phyloP scores from a whole-genome alignment of 1,140 invertebrate genomes.

The Odontomachus brunneus region DNA sequence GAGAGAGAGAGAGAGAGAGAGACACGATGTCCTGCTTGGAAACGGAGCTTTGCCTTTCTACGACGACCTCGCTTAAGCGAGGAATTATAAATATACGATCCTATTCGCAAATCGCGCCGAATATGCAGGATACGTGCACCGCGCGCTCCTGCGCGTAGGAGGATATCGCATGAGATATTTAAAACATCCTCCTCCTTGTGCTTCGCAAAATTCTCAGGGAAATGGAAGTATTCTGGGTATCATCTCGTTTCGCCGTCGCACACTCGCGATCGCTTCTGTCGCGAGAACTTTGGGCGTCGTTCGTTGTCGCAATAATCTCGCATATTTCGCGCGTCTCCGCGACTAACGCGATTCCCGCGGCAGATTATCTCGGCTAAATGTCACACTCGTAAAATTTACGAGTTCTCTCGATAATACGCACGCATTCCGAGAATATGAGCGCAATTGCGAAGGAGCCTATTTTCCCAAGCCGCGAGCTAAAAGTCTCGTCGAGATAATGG shows the following conservation, averaged over 20 bases:
- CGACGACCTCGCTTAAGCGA: slow-evolving; percentile 36
- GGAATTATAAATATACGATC: slow-evolving; percentile 52
- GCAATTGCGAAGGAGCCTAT: not conserved
- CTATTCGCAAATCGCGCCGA: slow-evolving; percentile 18
- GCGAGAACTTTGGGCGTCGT: slow-evolving; percentile 1
- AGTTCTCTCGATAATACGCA: slow-evolving; percentile 5
- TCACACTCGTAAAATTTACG: not conserved
- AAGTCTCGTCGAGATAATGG: slow-evolving; percentile 40
- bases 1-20: not conserved
- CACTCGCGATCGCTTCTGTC: not conserved
- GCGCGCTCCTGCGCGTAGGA: slow-evolving; percentile 13
- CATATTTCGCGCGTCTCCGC: not conserved
- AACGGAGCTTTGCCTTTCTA: slow-evolving; percentile 21
- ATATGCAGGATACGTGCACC: slow-evolving; percentile 27
- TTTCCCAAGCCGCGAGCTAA: not conserved
- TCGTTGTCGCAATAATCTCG: not conserved
- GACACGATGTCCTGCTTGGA: slow-evolving; percentile 4
- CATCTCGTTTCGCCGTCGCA: not conserved
- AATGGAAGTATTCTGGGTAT: not conserved
- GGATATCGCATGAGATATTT: slow-evolving; percentile 35
- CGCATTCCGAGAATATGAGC: not conserved
- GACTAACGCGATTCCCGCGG: not conserved
- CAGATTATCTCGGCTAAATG: slow-evolving; percentile 17
- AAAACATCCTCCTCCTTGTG: slow-evolving; percentile 13
- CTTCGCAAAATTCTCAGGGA: not conserved